Evolutionary conservation across 2,888 invertebrate species (phyloP), one percentile per base, ranked within the genome.

Genomic region (Drosophila maculinotata): DNA sequence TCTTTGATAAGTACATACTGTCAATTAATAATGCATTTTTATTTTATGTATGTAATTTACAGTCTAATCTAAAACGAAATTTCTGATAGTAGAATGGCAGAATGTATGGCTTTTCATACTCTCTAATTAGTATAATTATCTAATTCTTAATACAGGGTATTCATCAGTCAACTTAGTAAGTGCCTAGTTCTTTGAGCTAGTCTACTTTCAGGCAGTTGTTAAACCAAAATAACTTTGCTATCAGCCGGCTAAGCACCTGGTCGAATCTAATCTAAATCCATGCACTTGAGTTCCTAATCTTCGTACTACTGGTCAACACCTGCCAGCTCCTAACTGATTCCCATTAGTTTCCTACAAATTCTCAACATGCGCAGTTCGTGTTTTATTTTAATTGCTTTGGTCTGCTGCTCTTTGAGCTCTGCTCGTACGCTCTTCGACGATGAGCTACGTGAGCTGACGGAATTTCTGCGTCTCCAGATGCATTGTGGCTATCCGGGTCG

Each of bases 381-480:
- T 31, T 41, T 71, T 7, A 20, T 67, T 23, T 10, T 80, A 3
- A 38, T 62, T 49, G 30, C 33, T 5, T 20, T 81, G 44, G 49
- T 78, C 9, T 66, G 74, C 42, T 70, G 52, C 58, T 60, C 80
- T 62, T 65, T 70, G 52, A 39, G 69, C 45, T 56, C 73, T 2
- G 66, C 48, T 1, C 52, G 42, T 7, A 67, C 67, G 0, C 68
- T 78, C 4, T 85, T 90, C 36, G 89, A 90, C 54, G 90, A 90
- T 67, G 78, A 89, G 25, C 58, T 90, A 9, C 77, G 88, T 0
- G 89, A 90, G 53, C 36, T 89, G 10, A 74, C 88, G 1, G 90
- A 91, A 59, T 86, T 87, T 31, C 7, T 90, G 6, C 88, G 88
- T 1, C 65, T 89, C 23, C 90, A 91, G 69, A 88, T 91, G 90